Conservation (phyloP, 2,113 vertebrate species). For the Arizona elegans region DNA sequence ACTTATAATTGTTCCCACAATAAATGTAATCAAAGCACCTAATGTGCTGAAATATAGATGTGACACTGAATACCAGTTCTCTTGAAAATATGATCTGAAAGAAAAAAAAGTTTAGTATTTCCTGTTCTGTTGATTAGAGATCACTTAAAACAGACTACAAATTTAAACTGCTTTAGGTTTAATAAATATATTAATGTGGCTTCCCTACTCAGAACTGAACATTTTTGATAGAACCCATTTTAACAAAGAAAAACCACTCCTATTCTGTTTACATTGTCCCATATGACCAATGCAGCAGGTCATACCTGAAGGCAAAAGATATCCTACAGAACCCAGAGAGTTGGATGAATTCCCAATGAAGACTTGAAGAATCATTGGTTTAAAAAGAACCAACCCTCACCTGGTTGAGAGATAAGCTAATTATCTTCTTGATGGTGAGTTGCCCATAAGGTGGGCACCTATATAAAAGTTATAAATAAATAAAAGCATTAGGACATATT, state of each 20-base stretch:
- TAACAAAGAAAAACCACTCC: background rate
- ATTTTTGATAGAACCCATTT: background rate
- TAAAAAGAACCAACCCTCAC: background rate
- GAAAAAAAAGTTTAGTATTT: background rate
- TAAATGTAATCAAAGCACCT: conserved; percentile 71
- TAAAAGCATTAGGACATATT: background rate
- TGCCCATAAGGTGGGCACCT: no score
- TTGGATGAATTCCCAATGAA: background rate
- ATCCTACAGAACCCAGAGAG: background rate
- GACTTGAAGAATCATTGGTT: background rate
- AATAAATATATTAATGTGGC: background rate
- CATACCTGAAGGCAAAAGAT: background rate
- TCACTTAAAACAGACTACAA: background rate
- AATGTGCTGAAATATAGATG: conserved; percentile 83
- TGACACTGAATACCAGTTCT: conserved; percentile 79
- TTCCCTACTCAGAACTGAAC: background rate
- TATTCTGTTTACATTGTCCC: background rate
- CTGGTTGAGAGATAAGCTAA: background rate
- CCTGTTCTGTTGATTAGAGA: background rate
- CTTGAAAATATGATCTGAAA: conserved; percentile 67
- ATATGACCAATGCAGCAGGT: background rate
- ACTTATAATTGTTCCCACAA: conserved; percentile 74
- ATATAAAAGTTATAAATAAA: background rate
- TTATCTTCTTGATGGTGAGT: background rate
- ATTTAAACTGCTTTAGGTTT: background rate